phyloP scores from a whole-genome alignment of 1,140 invertebrate genomes.

The Pogonomyrmex barbatus region DNA sequence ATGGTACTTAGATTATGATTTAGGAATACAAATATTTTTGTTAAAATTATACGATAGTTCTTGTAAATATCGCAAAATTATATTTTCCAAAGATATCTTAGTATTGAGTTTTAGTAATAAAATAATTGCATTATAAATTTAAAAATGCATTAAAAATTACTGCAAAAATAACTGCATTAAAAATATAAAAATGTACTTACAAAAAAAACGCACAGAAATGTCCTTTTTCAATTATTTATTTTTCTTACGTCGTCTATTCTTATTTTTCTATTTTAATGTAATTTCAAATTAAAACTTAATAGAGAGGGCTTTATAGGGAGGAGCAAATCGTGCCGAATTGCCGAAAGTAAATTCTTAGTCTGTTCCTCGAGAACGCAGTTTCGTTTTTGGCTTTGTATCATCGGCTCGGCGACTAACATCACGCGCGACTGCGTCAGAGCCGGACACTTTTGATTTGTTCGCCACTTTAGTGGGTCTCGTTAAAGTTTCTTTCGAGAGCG shows the following conservation, averaged over 20 bases:
- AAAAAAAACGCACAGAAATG: background rate
- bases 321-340: background rate
- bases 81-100: too few species aligned
- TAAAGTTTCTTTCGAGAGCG: conserved; percentile 45
- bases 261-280: background rate
- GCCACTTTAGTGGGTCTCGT: conserved; percentile 51
- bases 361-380: background rate
- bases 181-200: background rate
- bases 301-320: background rate
- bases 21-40: too few species aligned
- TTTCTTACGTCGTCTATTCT: background rate
- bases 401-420: conserved; percentile 11
- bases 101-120: background rate
- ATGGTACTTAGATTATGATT: too few species aligned
- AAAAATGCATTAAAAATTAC: too few species aligned
- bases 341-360: background rate
- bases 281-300: background rate
- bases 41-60: too few species aligned
- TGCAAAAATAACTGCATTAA: too few species aligned
- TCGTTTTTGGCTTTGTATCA: background rate
- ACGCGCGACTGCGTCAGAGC: conserved; percentile 12
- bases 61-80: too few species aligned
- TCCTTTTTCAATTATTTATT: background rate
- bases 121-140: background rate
- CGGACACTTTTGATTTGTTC: conserved; percentile 58